A percentile compares a stretch with the other conserved stretches of the same genome.
phyloP scores from a whole-genome alignment of 2,113 vertebrate genomes.

The Australoheros scitulus region DNA sequence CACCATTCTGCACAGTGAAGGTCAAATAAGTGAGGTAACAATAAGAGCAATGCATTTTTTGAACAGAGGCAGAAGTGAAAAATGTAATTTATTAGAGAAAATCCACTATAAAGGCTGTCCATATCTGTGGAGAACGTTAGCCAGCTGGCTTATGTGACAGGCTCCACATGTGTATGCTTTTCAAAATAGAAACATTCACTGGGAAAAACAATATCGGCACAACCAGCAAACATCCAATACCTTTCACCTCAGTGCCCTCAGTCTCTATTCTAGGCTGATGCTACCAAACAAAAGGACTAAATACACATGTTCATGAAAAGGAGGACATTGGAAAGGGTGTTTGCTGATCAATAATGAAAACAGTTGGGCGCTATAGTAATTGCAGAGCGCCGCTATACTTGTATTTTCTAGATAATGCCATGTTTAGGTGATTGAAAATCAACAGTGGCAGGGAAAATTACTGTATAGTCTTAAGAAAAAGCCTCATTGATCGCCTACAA shows the following conservation, averaged over 20 bases:
- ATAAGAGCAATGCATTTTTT: not conserved
- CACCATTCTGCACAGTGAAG: not conserved
- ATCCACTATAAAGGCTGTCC: not conserved
- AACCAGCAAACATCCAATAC: constrained; percentile 47
- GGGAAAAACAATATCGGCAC: constrained; percentile 36
- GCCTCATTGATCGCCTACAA: constrained; percentile 16
- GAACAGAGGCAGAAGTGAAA: not conserved
- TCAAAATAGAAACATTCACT: constrained; percentile 31
- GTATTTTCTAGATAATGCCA: constrained; percentile 56
- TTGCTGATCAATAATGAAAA: constrained; percentile 63
- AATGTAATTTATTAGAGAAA: not conserved
- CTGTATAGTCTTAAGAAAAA: constrained; percentile 25
- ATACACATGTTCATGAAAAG: constrained; percentile 66
- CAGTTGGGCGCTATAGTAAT: constrained; percentile 52
- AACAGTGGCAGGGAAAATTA: constrained; percentile 23
- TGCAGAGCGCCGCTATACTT: constrained; percentile 32
- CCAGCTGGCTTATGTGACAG: not conserved
- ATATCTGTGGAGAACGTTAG: not conserved
- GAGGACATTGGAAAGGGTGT: constrained; percentile 50
- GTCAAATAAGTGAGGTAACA: not conserved
- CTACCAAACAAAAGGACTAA: constrained; percentile 60
- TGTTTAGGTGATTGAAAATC: constrained; percentile 46
- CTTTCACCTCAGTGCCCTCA: constrained; percentile 49
- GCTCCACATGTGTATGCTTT: not conserved
- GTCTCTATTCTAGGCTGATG: constrained; percentile 53